Conservation (phyloP, 2,888 invertebrate species). For the Galerucella calmariensis region DNA sequence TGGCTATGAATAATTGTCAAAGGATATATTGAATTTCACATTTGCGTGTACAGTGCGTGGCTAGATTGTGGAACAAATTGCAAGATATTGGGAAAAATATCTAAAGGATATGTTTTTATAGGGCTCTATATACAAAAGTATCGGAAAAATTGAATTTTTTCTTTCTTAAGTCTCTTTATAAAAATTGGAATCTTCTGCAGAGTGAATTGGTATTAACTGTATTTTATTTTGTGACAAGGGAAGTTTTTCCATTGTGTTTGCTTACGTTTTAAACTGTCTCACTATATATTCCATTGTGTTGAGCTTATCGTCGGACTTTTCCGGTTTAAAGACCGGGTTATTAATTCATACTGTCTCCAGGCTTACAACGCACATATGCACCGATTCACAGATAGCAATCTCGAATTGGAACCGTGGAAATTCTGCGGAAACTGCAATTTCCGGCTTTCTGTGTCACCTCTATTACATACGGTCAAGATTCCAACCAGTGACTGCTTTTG, state of each 20-base stretch:
- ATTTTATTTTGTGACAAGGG: too few relatives aligned
- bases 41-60: too few relatives aligned
- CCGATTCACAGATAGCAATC: constrained; percentile 49
- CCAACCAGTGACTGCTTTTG: neutral
- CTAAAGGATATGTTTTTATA: too few relatives aligned
- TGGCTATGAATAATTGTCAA: too few relatives aligned
- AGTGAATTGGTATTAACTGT: too few relatives aligned
- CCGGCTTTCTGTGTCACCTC: constrained; percentile 40
- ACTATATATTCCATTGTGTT: constrained; percentile 34
- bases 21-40: too few relatives aligned
- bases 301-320: constrained; percentile 40
- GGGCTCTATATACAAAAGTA: too few relatives aligned
- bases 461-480: constrained; percentile 2
- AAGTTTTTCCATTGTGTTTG: neutral
- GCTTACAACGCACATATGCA: constrained; percentile 46
- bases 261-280: constrained; percentile 33
- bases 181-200: too few relatives aligned
- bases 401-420: constrained; percentile 49
- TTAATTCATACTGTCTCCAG: constrained; percentile 43
- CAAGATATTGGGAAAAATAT: too few relatives aligned
- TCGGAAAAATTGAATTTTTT: too few relatives aligned
- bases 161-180: too few relatives aligned
- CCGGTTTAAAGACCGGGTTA: constrained; percentile 38
- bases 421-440: constrained; percentile 57
- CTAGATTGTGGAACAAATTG: too few relatives aligned